Conservation (phyloP, 2,113 vertebrate genomes). For the Taurulus bubalis region DNA sequence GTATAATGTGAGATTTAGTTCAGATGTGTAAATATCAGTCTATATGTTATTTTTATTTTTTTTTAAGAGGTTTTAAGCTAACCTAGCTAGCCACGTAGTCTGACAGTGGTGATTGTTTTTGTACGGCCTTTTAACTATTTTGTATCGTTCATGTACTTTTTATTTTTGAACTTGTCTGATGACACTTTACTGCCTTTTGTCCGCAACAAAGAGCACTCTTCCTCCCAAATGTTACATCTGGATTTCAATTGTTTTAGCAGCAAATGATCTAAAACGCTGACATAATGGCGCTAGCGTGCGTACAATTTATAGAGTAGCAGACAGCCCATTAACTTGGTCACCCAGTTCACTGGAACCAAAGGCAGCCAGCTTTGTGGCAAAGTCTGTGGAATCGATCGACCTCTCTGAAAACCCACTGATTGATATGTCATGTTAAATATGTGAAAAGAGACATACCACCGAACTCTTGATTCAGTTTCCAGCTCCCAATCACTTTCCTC, state of each 20-base stretch:
- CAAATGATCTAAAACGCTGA: slow-evolving; percentile 16
- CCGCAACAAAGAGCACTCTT: neutral
- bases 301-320: slow-evolving; percentile 13
- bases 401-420: slow-evolving; percentile 23
- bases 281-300: slow-evolving; percentile 26
- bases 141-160: neutral
- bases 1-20: no score
- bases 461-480: slow-evolving; percentile 35
- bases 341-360: slow-evolving; percentile 22
- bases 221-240: slow-evolving; percentile 7
- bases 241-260: slow-evolving; percentile 32
- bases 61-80: neutral
- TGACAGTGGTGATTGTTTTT: neutral
- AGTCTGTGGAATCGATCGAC: slow-evolving; percentile 47
- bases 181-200: neutral
- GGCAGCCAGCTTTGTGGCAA: slow-evolving; percentile 44
- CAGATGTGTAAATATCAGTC: no score
- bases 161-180: neutral
- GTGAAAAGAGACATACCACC: slow-evolving; percentile 15
- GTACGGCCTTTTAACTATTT: neutral
- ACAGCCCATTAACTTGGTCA: slow-evolving; percentile 23
- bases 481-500: neutral
- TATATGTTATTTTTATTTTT: no score
- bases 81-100: neutral
- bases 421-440: slow-evolving; percentile 30